Evolutionary conservation across 2,888 invertebrate species (phyloP), one percentile per base, ranked within the genome.

Genomic region (Tridacna crocea): DNA sequence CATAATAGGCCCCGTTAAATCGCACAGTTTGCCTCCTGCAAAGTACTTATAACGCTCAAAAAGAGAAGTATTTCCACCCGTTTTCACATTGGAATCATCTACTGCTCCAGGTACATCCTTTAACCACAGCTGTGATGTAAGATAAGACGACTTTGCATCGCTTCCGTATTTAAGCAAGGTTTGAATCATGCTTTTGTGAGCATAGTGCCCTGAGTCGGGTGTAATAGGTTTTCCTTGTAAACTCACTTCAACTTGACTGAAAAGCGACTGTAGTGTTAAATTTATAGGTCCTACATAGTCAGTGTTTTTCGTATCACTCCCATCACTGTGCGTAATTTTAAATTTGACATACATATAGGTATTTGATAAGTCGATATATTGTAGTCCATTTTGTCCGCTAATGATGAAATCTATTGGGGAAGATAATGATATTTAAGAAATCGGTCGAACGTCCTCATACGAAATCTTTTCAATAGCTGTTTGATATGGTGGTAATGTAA

Each of bases 211-310:
- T 12, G 75, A 58, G 0, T 77, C 60, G 22, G 75, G 75, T 4
- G 72, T 68, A 24, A 83, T 27, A 17, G 46, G 27, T 65, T 79
- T 80, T 22, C 76, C 76, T 46, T 84, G 75, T 27, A 84, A 11
- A n/a, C 58, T 74, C 6, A 81, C 76, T 22, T 84, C 84, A 6
- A 84, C 79, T 48, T 81, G 84, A 15, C 55, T 66, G 27, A 84
- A 84, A 63, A 84, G 61, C 11, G 77, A 72, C 15, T 70, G 78
- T 19, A 75, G 17, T 22, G 78, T 27, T 19, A 77, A 55, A 72
- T 84, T 81, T 10, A 84, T 55, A 0, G 84, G 84, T 65, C 80
- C 81, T 4, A 76, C 78, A 19, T 73, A 79, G 58, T 84, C 84
- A 36, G 68, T 72, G n/a, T 55, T 46, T 26, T 47, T 2, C 47